These are phyloP conservation scores for Bombus sibiricus DNA, from an alignment of 1,140 invertebrate species.

Conservation along the genomic window DNA sequence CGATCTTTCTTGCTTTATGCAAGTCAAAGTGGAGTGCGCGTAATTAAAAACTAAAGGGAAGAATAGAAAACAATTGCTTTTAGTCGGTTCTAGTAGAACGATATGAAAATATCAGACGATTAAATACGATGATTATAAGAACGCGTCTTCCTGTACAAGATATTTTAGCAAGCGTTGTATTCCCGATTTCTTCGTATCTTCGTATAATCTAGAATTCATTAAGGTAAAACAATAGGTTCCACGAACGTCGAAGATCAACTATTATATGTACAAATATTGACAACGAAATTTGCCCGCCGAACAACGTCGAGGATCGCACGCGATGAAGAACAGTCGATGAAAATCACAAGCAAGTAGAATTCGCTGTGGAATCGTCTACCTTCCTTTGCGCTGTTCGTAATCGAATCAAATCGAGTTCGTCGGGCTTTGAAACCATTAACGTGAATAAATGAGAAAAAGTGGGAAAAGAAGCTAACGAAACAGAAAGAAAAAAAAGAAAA, in stretches of 20 bases:
- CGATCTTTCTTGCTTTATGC: too few relatives aligned
- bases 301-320: neutral
- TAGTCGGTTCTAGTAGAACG: too few relatives aligned
- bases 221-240: too few relatives aligned
- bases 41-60: too few relatives aligned
- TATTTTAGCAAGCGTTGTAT: neutral
- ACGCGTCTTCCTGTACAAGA: too few relatives aligned
- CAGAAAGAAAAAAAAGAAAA: too few relatives aligned
- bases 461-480: neutral
- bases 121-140: too few relatives aligned
- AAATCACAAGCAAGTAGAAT: neutral
- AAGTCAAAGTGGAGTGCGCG: too few relatives aligned
- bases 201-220: neutral
- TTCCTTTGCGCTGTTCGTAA: neutral
- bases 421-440: neutral
- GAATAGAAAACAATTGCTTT: too few relatives aligned
- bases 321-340: constrained; percentile 4
- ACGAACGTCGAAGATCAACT: neutral
- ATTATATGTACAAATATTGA: neutral
- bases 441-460: neutral
- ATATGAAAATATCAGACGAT: too few relatives aligned
- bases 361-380: neutral
- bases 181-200: neutral
- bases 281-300: neutral
- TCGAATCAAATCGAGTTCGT: neutral